A percentile compares a stretch with the other conserved stretches of the same genome.
Conservation (phyloP, 2,797 vertebrate genomes). For the Ctenosaura bakeri region DNA sequence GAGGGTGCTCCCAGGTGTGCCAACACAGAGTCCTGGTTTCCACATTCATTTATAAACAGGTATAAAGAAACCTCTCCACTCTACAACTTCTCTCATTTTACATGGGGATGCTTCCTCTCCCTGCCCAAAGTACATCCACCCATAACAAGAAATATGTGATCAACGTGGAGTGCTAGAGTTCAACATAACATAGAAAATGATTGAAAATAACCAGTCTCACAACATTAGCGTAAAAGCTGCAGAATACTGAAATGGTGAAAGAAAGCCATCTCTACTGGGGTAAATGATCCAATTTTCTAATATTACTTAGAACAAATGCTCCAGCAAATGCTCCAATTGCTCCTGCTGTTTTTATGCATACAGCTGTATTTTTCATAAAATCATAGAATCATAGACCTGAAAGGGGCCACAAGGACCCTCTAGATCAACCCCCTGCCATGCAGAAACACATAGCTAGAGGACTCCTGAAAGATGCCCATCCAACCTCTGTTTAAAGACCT, state of each 20-base stretch:
- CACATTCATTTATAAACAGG: neutral
- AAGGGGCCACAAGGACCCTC: no score
- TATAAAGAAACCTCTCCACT: neutral
- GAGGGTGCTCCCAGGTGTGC: neutral
- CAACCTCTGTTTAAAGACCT: no score
- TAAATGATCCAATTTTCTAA: neutral
- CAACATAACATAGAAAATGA: neutral
- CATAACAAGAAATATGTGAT: neutral
- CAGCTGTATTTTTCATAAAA: neutral
- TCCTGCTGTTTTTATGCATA: neutral
- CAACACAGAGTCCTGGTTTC: neutral
- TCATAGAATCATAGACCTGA: no score
- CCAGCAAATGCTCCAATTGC: no score
- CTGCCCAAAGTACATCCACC: neutral
- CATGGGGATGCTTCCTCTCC: neutral
- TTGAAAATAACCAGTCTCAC: neutral
- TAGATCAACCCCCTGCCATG: no score
- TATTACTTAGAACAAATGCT: no score
- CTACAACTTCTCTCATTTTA: neutral
- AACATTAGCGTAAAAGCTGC: neutral
- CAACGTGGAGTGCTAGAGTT: neutral
- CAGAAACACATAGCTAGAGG: no score
- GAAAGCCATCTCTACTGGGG: neutral
- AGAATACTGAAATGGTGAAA: neutral
- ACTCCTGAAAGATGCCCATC: no score